Evolutionary conservation across 2,113 vertebrate genomes (phyloP).

Genomic region (Agelaius phoeniceus): DNA sequence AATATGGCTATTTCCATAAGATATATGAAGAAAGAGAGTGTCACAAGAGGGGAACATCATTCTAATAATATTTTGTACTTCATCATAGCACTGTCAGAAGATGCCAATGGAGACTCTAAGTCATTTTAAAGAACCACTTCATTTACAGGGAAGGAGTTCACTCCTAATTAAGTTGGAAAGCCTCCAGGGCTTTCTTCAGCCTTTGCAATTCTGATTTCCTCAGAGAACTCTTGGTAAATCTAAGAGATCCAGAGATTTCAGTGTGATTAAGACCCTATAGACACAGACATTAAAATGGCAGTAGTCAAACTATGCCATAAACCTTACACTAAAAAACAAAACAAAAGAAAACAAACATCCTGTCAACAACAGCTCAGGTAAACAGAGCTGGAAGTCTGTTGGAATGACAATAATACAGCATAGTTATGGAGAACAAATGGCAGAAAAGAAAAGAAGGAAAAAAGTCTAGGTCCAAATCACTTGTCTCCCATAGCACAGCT

Average conservation of each 20-base stretch:
- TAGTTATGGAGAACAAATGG: background rate
- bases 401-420: background rate
- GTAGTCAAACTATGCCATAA: constrained; percentile 24
- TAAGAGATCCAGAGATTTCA: constrained; percentile 51
- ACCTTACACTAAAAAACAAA: background rate
- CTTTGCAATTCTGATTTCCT: constrained; percentile 67
- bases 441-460: background rate
- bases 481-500: background rate
- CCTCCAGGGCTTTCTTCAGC: constrained; percentile 51
- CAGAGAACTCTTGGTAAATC: constrained; percentile 48
- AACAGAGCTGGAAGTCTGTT: background rate
- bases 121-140: constrained; percentile 69
- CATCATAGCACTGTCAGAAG: constrained; percentile 51
- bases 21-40: background rate
- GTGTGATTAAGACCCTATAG: constrained; percentile 50
- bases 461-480: background rate
- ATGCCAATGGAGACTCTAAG: constrained; percentile 58
- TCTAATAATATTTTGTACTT: constrained; percentile 55
- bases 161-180: constrained; percentile 64
- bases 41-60: constrained; percentile 10
- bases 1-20: background rate
- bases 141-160: constrained; percentile 60
- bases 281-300: constrained; percentile 39
- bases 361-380: background rate
- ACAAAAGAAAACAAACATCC: background rate